Percentiles rank a stretch among this genome's conserved stretches.
Evolutionary conservation across 2,113 vertebrate species (phyloP).

Genomic region (Podocnemis expansa): DNA sequence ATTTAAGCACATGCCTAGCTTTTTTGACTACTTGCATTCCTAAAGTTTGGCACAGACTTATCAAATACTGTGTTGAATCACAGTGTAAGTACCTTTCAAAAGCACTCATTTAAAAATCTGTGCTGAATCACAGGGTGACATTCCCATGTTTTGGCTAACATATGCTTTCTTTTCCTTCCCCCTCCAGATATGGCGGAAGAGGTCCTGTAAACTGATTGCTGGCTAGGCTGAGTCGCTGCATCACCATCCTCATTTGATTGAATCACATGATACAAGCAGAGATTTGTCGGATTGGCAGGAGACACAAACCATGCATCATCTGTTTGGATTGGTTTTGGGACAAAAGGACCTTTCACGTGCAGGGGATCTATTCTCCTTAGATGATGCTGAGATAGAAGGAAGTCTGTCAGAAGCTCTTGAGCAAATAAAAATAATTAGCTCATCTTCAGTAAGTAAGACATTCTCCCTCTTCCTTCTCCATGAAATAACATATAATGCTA

Average conservation of each 20-base stretch:
- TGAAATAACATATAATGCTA: neutral
- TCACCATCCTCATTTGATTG: neutral
- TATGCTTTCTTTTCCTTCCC: neutral
- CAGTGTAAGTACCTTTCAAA: neutral
- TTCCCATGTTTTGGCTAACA: neutral
- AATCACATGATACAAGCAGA: neutral
- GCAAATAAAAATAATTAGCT: slow-evolving; percentile 93
- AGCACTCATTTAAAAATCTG: neutral
- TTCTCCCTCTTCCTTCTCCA: neutral
- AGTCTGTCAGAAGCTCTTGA: slow-evolving; percentile 93
- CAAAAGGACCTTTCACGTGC: slow-evolving; percentile 94
- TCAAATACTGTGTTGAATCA: neutral
- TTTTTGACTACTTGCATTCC: neutral
- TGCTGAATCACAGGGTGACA: neutral
- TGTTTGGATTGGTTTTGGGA: slow-evolving; percentile 90
- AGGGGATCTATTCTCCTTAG: slow-evolving; percentile 94
- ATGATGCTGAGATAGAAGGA: slow-evolving; percentile 91
- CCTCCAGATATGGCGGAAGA: slow-evolving; percentile 40
- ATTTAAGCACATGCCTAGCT: neutral
- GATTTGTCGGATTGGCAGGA: neutral
- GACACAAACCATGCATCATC: slow-evolving; percentile 87
- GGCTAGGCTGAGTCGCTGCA: neutral
- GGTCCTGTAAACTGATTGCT: fast-evolving
- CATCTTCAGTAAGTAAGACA: slow-evolving; percentile 84
- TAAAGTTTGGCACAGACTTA: fast-evolving